Base-by-base conservation (phyloP, 2,888 invertebrate genomes). In the Perithous albicinctus region DNA sequence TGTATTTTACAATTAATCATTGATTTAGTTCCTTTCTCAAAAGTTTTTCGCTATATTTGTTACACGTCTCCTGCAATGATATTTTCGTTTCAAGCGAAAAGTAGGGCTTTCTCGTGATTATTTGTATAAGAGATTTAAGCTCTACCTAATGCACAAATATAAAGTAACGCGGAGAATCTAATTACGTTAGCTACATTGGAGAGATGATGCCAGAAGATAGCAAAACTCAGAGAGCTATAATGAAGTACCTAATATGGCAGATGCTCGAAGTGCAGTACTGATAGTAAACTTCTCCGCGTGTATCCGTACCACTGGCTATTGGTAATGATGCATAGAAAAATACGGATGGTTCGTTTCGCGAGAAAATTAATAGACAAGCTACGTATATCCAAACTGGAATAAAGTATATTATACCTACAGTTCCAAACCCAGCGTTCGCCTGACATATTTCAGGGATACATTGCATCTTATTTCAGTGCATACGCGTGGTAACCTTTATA, bases 121-220 rank as follows among this genome's bases (percentile, higher is more conserved):
- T 41, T 41, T 41, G 41, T 41, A 41, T n/a, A 41, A 41, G 3
- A 41, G 2, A 38, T 41, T 12, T 2, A 12, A n/a, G n/a, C 41
- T 41, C 12, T 8, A n/a, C 2, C n/a, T 1, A 5, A 29, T 56
- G 54, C 29, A 56, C 56, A 18, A 29, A 26, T 56, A 29, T 72
- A 38, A 73, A 77, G 73, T 77, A 73, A 81, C 73, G 67, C 73
- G 54, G 35, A 32, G 67, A 51, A 63, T 77, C 72, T 80, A 80
- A 80, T 80, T 80, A 76, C 80, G 67, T 46, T 77, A 56, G 73
- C 43, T 29, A n/a, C n/a, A 5, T 29, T 2, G 51, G 10, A 67
- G 66, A 75, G 81, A 81, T 81, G 67, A 81, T 78, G 73, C 78
- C 63, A 48, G 72, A 61, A 77, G 80, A 81, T 81, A 80, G 70